A percentile compares a stretch with the other conserved stretches of the same genome.
These are phyloP conservation scores for Lota lota DNA, from an alignment of 2,113 vertebrate species.

Conservation along the genomic window DNA sequence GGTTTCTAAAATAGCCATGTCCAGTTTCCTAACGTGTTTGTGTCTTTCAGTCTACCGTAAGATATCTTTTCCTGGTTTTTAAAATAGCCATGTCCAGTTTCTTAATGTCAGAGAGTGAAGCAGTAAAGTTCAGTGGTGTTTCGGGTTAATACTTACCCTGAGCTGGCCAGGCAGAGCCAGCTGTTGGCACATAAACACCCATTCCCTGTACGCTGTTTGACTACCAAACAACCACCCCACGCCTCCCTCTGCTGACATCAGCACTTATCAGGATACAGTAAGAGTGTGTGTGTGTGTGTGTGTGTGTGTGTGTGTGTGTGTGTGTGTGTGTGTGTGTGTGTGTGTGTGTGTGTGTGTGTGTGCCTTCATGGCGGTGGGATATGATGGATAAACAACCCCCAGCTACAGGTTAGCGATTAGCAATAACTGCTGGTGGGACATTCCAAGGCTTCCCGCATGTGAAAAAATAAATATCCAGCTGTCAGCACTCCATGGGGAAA, in stretches of 20 bases:
- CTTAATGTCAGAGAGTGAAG: conserved; percentile 23
- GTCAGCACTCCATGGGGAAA: conserved; percentile 1
- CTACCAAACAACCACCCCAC: conserved; percentile 47
- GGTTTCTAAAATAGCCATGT: neutral
- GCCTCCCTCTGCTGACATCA: conserved; percentile 26
- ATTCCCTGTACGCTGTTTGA: conserved; percentile 50
- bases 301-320: conserved; percentile 5
- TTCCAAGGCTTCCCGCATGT: neutral
- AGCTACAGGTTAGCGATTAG: conserved; percentile 5
- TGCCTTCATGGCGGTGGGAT: neutral
- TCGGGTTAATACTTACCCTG: conserved; percentile 53
- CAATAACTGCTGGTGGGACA: neutral
- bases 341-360: conserved; percentile 1
- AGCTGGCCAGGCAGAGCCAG: conserved; percentile 41
- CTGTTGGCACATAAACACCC: conserved; percentile 68
- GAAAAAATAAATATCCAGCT: conserved; percentile 8
- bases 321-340: neutral
- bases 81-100: neutral
- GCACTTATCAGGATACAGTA: neutral
- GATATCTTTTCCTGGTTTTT: neutral
- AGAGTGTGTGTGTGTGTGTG: conserved; percentile 8
- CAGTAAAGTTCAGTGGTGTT: conserved; percentile 65
- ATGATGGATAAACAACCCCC: conserved; percentile 4
- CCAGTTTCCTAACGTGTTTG: neutral
- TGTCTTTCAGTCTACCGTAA: no score